Conservation (phyloP, 2,888 invertebrate genomes). For the Dilophus febrilis region DNA sequence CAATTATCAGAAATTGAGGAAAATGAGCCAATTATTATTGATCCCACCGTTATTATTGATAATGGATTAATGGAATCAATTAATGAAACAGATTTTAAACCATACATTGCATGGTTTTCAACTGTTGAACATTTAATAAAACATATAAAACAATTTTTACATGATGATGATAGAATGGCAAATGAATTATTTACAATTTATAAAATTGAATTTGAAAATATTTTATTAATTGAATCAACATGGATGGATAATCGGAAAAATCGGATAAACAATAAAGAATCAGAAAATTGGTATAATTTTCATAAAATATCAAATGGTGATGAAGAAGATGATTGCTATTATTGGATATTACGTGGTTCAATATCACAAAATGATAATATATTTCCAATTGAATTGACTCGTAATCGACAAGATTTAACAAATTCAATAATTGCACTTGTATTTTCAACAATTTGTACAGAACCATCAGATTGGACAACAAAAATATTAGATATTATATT, state of each 20-base stretch:
- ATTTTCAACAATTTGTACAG: conserved; percentile 37
- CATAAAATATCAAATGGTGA: background rate
- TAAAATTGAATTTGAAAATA: conserved; percentile 1
- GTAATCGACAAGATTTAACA: conserved; percentile 35
- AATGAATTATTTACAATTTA: conserved; percentile 10
- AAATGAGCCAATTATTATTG: background rate
- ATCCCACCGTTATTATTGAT: background rate
- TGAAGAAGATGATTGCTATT: too few relatives aligned
- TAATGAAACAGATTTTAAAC: conserved; percentile 11
- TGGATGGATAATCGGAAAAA: too few relatives aligned
- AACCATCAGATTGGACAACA: conserved; percentile 36
- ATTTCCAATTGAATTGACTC: conserved; percentile 17
- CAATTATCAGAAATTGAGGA: too few relatives aligned
- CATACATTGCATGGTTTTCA: conserved; percentile 14
- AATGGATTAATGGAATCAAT: background rate
- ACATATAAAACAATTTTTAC: conserved; percentile 11
- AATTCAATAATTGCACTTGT: conserved; percentile 40
- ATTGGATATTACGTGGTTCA: conserved; percentile 12
- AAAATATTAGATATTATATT: conserved; percentile 39
- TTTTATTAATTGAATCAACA: background rate
- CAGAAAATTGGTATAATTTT: conserved; percentile 6
- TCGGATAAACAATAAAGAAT: background rate
- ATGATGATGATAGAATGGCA: conserved; percentile 8
- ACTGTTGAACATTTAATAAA: conserved; percentile 9
- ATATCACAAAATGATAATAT: conserved; percentile 13